Evolutionary conservation across 2,888 invertebrate genomes (phyloP).

Genomic region (Lottia gigantea): DNA sequence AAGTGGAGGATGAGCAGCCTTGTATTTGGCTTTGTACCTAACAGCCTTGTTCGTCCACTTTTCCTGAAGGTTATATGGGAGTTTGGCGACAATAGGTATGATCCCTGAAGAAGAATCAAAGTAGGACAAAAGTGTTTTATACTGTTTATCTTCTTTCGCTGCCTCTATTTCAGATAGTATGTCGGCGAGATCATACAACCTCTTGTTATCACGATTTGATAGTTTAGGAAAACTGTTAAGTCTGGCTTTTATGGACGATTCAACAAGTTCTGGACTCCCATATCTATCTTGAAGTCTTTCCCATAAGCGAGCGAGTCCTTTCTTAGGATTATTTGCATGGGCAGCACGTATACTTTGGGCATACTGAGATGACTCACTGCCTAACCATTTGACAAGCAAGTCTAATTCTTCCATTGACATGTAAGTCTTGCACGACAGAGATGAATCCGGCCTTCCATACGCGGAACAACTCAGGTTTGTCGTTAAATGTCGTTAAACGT

Average conservation of each 20-base stretch:
- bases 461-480: too few relatives aligned
- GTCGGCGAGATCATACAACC: slow-evolving; percentile 30
- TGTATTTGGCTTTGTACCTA: too few relatives aligned
- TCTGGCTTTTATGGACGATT: slow-evolving; percentile 26
- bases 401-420: slow-evolving; percentile 21
- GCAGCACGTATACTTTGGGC: too few relatives aligned
- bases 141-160: slow-evolving; percentile 7
- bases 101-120: slow-evolving; percentile 25
- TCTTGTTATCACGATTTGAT: slow-evolving; percentile 24
- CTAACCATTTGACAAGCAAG: slow-evolving; percentile 24
- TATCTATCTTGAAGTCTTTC: slow-evolving; percentile 28
- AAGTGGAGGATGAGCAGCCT: too few relatives aligned
- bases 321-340: too few relatives aligned
- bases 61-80: too few relatives aligned
- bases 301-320: too few relatives aligned
- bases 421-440: slow-evolving; percentile 16
- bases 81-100: slow-evolving; percentile 21
- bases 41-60: too few relatives aligned
- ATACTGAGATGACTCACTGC: too few relatives aligned
- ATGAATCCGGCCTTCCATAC: too few relatives aligned
- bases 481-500: slow-evolving; percentile 11
- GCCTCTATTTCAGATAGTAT: slow-evolving; percentile 15
- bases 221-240: slow-evolving; percentile 31
- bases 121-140: slow-evolving; percentile 11
- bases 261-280: slow-evolving; percentile 29